These are phyloP conservation scores for Sterna hirundo DNA, from an alignment of 2,113 vertebrate genomes.

Conservation along the genomic window DNA sequence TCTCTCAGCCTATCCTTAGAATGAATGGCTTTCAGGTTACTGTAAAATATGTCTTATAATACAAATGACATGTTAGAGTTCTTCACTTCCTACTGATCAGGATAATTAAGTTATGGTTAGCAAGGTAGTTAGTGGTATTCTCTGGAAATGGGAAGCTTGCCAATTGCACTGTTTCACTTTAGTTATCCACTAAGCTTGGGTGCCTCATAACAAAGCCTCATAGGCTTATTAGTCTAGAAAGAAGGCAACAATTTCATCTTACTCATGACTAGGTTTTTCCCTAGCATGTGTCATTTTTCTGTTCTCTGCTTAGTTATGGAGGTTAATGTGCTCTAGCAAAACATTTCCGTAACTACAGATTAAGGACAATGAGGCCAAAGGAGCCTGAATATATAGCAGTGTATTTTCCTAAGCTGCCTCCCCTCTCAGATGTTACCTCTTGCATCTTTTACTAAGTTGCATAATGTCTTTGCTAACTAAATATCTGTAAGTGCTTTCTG, in stretches of 20 bases:
- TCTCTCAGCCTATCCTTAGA: not conserved
- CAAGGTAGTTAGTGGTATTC: not conserved
- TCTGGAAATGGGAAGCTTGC: not conserved
- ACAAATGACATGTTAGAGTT: not conserved
- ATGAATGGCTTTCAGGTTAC: not conserved
- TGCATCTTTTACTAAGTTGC: not conserved
- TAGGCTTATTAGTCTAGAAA: not conserved
- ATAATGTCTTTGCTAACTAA: not conserved
- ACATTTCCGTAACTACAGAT: not conserved
- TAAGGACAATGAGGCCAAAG: not conserved
- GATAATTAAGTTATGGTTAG: not conserved
- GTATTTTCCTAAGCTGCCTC: not conserved
- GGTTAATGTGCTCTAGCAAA: not conserved
- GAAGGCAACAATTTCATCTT: not conserved
- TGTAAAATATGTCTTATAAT: not conserved
- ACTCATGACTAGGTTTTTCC: not conserved
- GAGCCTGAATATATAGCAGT: not conserved
- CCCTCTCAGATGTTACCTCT: not conserved
- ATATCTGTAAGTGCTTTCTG: not conserved
- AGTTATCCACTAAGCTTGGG: not conserved
- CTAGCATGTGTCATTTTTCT: not conserved
- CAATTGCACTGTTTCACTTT: not conserved
- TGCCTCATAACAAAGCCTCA: not conserved
- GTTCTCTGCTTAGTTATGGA: not conserved
- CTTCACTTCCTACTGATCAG: not conserved